Conservation (phyloP, 2,888 invertebrate species). For the Drosophila affinis region DNA sequence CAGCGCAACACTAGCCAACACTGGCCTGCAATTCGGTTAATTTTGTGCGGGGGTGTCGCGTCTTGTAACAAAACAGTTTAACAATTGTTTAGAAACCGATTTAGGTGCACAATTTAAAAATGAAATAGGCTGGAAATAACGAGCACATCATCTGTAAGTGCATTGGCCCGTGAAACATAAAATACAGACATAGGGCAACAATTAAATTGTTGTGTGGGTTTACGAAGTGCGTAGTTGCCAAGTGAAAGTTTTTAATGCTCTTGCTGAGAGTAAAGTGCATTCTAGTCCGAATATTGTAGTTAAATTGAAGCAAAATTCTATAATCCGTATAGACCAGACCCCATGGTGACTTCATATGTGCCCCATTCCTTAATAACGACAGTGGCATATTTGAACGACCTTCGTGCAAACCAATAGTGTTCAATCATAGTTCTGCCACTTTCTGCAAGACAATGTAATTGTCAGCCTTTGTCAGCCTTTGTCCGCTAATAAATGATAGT, state of each 20-base stretch:
- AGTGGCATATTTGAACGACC: not conserved
- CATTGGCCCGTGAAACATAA: not conserved
- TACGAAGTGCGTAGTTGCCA: constrained; percentile 41
- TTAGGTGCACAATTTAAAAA: constrained; percentile 12
- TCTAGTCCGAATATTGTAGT: not conserved
- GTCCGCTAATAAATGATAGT: constrained; percentile 1
- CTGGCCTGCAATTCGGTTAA: no score
- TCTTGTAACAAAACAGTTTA: no score
- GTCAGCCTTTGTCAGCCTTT: constrained; percentile 1
- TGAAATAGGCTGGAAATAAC: constrained; percentile 9
- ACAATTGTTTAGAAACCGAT: constrained; percentile 17
- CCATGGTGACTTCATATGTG: not conserved
- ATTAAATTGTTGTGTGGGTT: not conserved
- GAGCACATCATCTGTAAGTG: constrained; percentile 9
- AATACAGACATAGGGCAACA: not conserved
- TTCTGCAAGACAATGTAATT: not conserved
- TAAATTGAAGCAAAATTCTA: not conserved
- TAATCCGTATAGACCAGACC: not conserved
- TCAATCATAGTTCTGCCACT: not conserved
- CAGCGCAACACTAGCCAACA: no score
- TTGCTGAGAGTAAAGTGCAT: not conserved
- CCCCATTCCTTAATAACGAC: not conserved
- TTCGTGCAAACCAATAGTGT: not conserved
- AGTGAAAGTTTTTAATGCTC: constrained; percentile 50
- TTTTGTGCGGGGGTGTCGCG: no score